These are phyloP conservation scores for Gambelia wislizenii DNA, from an alignment of 2,797 vertebrate species.

Conservation along the genomic window DNA sequence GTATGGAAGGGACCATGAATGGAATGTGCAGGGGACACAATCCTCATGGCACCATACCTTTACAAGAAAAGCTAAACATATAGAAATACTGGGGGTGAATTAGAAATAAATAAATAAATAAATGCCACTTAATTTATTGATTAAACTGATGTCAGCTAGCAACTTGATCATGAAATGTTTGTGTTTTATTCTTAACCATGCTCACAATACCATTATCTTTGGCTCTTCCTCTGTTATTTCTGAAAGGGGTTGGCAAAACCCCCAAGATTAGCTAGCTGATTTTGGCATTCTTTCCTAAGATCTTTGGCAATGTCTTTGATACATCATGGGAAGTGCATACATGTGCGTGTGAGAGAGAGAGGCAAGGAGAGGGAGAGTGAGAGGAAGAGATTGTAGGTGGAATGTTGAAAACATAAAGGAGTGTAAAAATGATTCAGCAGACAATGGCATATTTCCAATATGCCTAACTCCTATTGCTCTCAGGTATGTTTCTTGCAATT, in stretches of 20 bases:
- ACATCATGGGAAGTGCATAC: neutral
- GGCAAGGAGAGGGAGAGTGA: too few species aligned
- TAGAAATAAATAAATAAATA: neutral
- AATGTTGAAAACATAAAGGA: neutral
- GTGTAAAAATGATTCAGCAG: slow-evolving; percentile 10
- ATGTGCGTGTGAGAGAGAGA: neutral
- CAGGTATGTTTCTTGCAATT: neutral
- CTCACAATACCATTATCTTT: neutral
- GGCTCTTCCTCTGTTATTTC: neutral
- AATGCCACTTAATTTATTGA: neutral
- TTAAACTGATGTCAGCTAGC: neutral
- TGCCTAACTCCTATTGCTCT: neutral
- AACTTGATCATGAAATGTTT: neutral
- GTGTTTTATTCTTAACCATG: neutral
- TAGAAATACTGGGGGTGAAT: neutral
- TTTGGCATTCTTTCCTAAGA: neutral
- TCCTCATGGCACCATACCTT: too few species aligned
- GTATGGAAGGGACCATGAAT: too few species aligned
- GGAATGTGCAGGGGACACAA: too few species aligned
- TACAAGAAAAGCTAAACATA: neutral
- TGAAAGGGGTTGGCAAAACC: neutral
- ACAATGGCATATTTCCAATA: neutral
- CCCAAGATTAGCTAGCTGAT: neutral
- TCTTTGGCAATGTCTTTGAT: neutral
- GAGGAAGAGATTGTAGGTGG: neutral